Evolutionary conservation across 1,140 invertebrate genomes (phyloP).

Genomic region (Procambarus virginalis): DNA sequence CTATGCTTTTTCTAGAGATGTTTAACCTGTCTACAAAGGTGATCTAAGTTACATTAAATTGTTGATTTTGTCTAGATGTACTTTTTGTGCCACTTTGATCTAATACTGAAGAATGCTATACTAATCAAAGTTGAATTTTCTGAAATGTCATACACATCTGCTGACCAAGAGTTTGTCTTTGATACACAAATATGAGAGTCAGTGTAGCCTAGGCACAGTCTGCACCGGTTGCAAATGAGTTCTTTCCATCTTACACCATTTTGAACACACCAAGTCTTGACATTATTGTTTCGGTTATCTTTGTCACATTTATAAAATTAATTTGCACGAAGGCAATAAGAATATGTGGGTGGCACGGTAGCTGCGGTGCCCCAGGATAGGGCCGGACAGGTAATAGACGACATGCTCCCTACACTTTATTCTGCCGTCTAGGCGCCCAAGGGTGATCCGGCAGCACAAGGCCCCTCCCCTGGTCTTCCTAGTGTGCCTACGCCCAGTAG

Average conservation of each 20-base stretch:
- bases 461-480: background rate
- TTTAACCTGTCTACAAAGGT: slow-evolving; percentile 63
- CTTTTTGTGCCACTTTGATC: slow-evolving; percentile 63
- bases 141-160: slow-evolving; percentile 42
- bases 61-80: slow-evolving; percentile 64
- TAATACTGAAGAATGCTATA: slow-evolving; percentile 66
- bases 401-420: background rate
- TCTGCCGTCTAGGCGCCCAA: slow-evolving; percentile 6
- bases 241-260: slow-evolving; percentile 31
- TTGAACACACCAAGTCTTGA: slow-evolving; percentile 14
- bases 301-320: slow-evolving; percentile 41
- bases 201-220: slow-evolving; percentile 12
- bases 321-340: slow-evolving; percentile 27
- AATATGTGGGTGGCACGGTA: background rate
- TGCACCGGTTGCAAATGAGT: background rate
- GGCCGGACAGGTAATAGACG: background rate
- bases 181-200: slow-evolving; percentile 29
- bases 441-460: background rate
- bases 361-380: background rate
- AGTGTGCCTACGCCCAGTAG: background rate
- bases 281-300: slow-evolving; percentile 7
- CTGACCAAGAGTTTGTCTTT: slow-evolving; percentile 41
- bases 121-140: slow-evolving; percentile 60
- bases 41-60: slow-evolving; percentile 65
- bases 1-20: slow-evolving; percentile 50